Base-by-base conservation (phyloP, 2,113 vertebrate genomes). In the Bolborhynchus lineola region DNA sequence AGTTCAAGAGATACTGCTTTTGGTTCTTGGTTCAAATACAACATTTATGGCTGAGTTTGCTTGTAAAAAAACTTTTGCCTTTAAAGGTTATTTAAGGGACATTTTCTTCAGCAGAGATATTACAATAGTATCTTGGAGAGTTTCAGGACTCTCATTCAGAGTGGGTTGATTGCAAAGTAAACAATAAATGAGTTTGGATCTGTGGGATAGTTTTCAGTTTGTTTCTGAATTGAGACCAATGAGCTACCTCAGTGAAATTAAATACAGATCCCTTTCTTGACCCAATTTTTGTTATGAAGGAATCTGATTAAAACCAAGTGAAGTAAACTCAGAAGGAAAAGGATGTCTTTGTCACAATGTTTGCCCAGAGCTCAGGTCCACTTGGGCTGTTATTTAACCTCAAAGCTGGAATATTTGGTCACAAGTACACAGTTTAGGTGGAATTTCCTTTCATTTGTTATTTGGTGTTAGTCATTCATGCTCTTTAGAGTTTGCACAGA, bases 401-500 rank as follows among this genome's bases (percentile, higher is more conserved):
- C 65, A 63, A 60, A 71, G 23, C 5, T 31, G 77, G 46, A 80
- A 26, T 94, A 75, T 86, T 92, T 70, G 49, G 47, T 87, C 91
- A 90, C 60, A 93, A 90, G 64, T 72, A 92, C 62, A 94, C 13
- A 77, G 39, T 86, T 92, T 86, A 89, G 82, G 74, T 92, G 55
- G 67, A 93, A 97, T 96, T 96, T 95, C 85, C 91, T 93, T 94
- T 92, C 33, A 91, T 95, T 96, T 97, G 79, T 97, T 29, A 86
- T 93, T 77, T 92, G 88, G 23, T 64, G 37, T 90, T 95, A 93
- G 57, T 83, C 24, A 63, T 89, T 91, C 74, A 68, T 59, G 31
- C 28, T 91, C 39, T 93, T 90, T 62, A 72, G 67, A 82, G 47
- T 55, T 86, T 96, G 74, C 78, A 63, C 31, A 60, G 63, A 67